These are phyloP conservation scores for Phlogophora meticulosa DNA, from an alignment of 2,888 invertebrate species.

Conservation along the genomic window DNA sequence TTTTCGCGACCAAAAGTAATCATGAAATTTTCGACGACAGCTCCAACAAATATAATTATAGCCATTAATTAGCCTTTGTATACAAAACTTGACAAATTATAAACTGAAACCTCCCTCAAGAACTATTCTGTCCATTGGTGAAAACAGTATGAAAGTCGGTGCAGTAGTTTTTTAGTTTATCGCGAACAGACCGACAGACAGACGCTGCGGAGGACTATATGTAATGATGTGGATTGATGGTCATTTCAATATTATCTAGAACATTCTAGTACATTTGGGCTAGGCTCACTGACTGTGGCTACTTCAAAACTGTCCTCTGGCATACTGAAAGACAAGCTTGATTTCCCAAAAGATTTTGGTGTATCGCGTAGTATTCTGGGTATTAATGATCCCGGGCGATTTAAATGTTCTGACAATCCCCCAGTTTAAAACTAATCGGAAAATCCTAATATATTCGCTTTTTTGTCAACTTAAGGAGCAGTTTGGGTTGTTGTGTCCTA, in stretches of 20 bases:
- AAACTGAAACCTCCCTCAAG: too few relatives aligned
- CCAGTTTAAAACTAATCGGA: neutral
- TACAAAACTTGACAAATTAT: too few relatives aligned
- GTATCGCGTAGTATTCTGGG: neutral
- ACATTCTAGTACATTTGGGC: neutral
- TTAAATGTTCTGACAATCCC: neutral
- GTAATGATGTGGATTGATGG: too few relatives aligned
- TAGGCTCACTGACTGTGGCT: neutral
- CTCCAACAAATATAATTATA: too few relatives aligned
- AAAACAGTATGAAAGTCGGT: too few relatives aligned
- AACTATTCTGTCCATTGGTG: too few relatives aligned
- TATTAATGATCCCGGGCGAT: neutral
- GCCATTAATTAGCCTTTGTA: too few relatives aligned
- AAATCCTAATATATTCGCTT: neutral
- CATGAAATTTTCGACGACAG: too few relatives aligned
- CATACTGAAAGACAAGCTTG: neutral
- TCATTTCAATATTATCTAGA: conserved; percentile 14
- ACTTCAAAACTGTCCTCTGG: neutral
- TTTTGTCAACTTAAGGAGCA: neutral
- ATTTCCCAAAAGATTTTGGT: neutral
- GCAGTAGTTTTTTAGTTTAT: too few relatives aligned
- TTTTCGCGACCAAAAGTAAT: too few relatives aligned
- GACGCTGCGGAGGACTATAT: too few relatives aligned
- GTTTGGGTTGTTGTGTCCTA: neutral
- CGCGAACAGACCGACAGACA: too few relatives aligned